Percentiles rank a stretch among this genome's conserved stretches.
These are phyloP conservation scores for Morone saxatilis DNA, from an alignment of 2,113 vertebrate species.

Conservation along the genomic window DNA sequence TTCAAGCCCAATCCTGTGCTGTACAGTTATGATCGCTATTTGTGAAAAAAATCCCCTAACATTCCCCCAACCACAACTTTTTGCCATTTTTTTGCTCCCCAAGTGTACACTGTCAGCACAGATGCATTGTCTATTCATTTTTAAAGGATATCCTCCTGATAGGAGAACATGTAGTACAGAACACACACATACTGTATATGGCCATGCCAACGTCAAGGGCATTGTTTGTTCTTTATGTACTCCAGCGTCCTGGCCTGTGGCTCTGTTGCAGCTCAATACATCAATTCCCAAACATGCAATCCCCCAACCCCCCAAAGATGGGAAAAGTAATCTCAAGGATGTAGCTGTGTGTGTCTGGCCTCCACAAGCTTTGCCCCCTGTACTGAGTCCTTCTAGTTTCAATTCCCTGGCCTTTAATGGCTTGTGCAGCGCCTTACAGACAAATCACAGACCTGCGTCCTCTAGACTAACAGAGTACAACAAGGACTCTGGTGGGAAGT, in stretches of 20 bases:
- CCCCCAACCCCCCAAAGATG: constrained; percentile 26
- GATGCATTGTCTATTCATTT: constrained; percentile 53
- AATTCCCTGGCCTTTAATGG: constrained; percentile 53
- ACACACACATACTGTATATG: constrained; percentile 47
- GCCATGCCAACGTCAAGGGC: constrained; percentile 60
- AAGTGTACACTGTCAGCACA: constrained; percentile 35
- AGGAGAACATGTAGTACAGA: constrained; percentile 39
- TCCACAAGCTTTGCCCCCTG: constrained; percentile 37
- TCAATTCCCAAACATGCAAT: constrained; percentile 47
- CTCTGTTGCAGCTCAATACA: constrained; percentile 53
- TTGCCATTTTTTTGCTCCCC: constrained; percentile 14
- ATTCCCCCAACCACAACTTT: constrained; percentile 34
- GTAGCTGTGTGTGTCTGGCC: constrained; percentile 33
- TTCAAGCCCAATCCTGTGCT: constrained; percentile 37
- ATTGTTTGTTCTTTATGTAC: constrained; percentile 65
- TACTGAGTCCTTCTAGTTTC: constrained; percentile 24
- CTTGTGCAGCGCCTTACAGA: constrained; percentile 34
- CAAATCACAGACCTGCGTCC: constrained; percentile 38
- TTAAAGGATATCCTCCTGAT: constrained; percentile 72
- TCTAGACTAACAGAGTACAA: constrained; percentile 34
- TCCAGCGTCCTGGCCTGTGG: constrained; percentile 52
- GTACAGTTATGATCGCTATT: constrained; percentile 27
- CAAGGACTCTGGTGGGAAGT: constrained; percentile 58
- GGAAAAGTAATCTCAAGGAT: constrained; percentile 63
- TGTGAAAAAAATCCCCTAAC: constrained; percentile 29